Evolutionary conservation across 2,797 vertebrate genomes (phyloP).

Genomic region (Hephaestus fuliginosus): DNA sequence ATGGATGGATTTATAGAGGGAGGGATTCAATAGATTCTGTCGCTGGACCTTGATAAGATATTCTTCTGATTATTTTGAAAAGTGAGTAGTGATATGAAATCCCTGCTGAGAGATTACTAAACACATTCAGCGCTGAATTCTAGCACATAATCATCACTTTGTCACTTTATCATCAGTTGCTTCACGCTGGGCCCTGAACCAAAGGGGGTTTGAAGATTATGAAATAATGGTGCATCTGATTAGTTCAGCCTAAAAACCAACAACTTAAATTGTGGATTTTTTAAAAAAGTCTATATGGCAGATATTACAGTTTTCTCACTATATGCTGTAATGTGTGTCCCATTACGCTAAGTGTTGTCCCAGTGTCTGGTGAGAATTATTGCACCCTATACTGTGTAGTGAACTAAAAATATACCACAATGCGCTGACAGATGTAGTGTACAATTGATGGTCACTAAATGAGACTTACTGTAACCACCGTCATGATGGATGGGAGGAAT

Average conservation of each 20-base stretch:
- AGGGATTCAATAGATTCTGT: neutral
- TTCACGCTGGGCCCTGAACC: slow-evolving; percentile 34
- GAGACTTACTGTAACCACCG: neutral
- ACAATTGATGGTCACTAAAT: neutral
- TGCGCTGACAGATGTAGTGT: neutral
- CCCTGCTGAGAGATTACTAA: slow-evolving; percentile 4
- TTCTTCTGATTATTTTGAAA: slow-evolving; percentile 13
- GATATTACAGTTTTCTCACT: neutral
- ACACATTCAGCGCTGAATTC: slow-evolving; percentile 24
- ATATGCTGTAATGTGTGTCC: neutral
- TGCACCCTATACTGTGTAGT: neutral
- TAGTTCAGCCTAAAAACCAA: neutral
- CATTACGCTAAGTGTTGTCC: neutral
- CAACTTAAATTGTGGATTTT: neutral
- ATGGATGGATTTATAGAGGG: neutral
- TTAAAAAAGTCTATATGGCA: neutral
- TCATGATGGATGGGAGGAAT: neutral
- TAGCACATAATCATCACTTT: slow-evolving; percentile 40
- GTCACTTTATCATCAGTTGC: slow-evolving; percentile 45
- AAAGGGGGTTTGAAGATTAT: slow-evolving; percentile 9
- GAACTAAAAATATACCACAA: slow-evolving; percentile 11
- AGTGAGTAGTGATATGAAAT: slow-evolving; percentile 11
- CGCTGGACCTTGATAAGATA: neutral
- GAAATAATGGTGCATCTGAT: slow-evolving; percentile 27
- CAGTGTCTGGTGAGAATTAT: neutral